phyloP scores from a whole-genome alignment of 2,797 vertebrate genomes.

The Hippopotamyrus pictus region DNA sequence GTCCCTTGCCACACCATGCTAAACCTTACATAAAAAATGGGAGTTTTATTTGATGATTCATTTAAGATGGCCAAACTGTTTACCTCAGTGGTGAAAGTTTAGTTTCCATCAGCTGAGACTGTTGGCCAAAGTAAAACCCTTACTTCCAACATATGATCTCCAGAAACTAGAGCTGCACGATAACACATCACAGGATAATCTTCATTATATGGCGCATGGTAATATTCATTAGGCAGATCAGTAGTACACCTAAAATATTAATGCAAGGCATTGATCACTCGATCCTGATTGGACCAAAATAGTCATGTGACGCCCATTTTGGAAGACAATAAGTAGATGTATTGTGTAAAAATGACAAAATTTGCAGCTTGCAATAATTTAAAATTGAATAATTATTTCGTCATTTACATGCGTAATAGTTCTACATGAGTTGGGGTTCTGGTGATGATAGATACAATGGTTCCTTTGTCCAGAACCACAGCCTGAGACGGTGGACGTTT shows the following conservation, averaged over 20 bases:
- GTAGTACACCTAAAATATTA: neutral
- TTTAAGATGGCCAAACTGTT: neutral
- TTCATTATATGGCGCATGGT: neutral
- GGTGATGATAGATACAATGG: neutral
- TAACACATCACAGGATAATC: neutral
- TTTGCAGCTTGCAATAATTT: neutral
- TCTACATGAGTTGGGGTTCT: neutral
- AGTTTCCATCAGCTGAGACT: neutral
- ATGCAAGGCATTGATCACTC: too few species aligned
- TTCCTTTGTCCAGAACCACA: neutral
- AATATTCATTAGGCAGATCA: neutral
- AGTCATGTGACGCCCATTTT: neutral
- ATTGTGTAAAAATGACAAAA: neutral
- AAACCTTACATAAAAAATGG: neutral
- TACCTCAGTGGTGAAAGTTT: neutral
- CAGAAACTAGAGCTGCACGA: neutral
- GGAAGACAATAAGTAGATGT: neutral
- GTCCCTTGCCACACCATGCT: neutral
- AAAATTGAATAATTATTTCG: neutral
- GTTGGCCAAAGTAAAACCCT: neutral
- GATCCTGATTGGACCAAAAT: too few species aligned
- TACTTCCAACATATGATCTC: neutral
- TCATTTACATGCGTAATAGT: neutral
- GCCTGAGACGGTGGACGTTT: neutral
- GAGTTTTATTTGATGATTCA: neutral